Percentiles rank a stretch among this genome's conserved stretches.
phyloP scores from a whole-genome alignment of 92 coral and sea anemone species.

The Paramuricea clavata region DNA sequence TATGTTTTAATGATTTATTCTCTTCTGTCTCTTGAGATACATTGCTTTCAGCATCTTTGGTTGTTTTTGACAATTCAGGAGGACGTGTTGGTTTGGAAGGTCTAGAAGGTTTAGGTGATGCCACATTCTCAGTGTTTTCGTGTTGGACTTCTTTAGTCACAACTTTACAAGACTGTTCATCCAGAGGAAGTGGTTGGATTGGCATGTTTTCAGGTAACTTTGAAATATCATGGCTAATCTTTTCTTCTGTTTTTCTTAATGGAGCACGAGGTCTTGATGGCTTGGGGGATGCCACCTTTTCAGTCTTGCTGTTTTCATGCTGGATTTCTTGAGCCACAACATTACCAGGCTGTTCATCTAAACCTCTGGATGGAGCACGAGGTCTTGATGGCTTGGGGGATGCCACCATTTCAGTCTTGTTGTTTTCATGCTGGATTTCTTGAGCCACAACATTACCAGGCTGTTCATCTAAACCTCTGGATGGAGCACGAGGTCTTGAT shows the following conservation, averaged over 20 bases:
- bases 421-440: background rate
- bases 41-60: background rate
- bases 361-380: background rate
- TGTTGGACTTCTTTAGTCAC: background rate
- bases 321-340: background rate
- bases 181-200: background rate
- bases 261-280: background rate
- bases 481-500: background rate
- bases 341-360: background rate
- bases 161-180: background rate
- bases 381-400: background rate
- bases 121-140: background rate
- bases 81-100: background rate
- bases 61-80: background rate
- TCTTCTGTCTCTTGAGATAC: background rate
- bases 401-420: too few relatives aligned
- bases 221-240: background rate
- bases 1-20: background rate
- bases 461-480: background rate
- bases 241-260: background rate
- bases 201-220: background rate
- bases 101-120: conserved; percentile 3
- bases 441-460: background rate
- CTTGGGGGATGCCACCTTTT: background rate
- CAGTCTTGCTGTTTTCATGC: background rate